Evolutionary conservation across 2,888 invertebrate genomes (phyloP).

Genomic region (Watsonalla cultraria): DNA sequence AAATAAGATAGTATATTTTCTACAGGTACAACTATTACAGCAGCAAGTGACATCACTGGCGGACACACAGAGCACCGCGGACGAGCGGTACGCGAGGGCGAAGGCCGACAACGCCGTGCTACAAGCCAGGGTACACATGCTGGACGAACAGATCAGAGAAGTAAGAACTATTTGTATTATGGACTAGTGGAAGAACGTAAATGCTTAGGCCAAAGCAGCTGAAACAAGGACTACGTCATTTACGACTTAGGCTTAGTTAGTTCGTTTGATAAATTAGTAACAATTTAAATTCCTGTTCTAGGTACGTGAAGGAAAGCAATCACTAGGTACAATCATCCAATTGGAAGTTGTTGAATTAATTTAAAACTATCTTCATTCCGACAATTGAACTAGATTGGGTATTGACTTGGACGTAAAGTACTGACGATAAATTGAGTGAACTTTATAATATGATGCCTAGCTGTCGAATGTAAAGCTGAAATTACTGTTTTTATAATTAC

Average conservation of each 20-base stretch:
- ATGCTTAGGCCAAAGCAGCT: too few relatives aligned
- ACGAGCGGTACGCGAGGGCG: constrained; percentile 92
- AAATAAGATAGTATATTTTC: constrained; percentile 13
- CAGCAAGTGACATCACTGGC: constrained; percentile 94
- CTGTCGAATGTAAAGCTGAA: not conserved
- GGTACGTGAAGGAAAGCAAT: too few relatives aligned
- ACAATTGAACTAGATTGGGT: too few relatives aligned
- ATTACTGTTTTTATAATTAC: constrained; percentile 7
- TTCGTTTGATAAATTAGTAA: too few relatives aligned
- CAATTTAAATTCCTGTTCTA: too few relatives aligned
- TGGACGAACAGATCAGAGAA: constrained; percentile 93
- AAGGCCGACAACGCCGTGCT: constrained; percentile 96
- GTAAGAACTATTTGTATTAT: constrained; percentile 22
- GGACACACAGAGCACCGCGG: constrained; percentile 91
- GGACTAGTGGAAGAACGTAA: not conserved
- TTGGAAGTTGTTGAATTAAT: too few relatives aligned
- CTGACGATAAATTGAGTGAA: too few relatives aligned
- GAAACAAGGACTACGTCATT: too few relatives aligned
- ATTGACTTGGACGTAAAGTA: too few relatives aligned
- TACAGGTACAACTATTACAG: constrained; percentile 93
- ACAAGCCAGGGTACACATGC: constrained; percentile 92
- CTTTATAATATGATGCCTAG: constrained; percentile 3
- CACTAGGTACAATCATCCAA: too few relatives aligned
- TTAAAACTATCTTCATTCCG: too few relatives aligned
- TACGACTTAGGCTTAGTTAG: too few relatives aligned